These are phyloP conservation scores for Pungitius pungitius DNA, from an alignment of 2,113 vertebrate species.

Conservation along the genomic window DNA sequence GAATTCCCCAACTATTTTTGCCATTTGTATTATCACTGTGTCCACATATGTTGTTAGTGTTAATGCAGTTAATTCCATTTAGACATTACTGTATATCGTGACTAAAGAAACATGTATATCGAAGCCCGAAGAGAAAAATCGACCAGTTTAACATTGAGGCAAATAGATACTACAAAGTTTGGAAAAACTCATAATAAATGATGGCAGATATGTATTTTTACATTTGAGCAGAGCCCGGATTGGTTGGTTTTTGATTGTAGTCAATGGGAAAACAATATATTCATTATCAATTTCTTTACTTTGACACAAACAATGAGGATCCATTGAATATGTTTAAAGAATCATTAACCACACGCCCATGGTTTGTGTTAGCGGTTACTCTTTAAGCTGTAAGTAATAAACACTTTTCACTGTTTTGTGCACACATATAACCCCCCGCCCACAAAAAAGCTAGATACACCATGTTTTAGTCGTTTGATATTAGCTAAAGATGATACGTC, in stretches of 20 bases:
- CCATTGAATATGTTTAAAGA: background rate
- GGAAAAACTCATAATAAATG: background rate
- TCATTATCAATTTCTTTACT: background rate
- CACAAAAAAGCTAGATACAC: background rate
- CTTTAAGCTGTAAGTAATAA: background rate
- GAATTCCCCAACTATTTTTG: too few species aligned
- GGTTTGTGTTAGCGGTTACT: background rate
- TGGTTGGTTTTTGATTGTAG: background rate
- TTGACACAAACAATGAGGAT: background rate
- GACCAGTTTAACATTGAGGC: background rate
- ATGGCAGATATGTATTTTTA: background rate
- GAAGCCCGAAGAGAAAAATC: background rate
- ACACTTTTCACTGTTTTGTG: background rate
- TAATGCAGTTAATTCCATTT: background rate
- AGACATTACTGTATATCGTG: background rate
- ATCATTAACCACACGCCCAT: background rate
- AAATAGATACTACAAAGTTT: background rate
- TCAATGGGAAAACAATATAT: background rate
- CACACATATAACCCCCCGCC: background rate
- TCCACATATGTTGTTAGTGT: too few species aligned
- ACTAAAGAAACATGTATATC: background rate
- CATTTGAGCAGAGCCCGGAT: background rate
- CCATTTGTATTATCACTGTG: too few species aligned
- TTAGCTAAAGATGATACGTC: background rate
- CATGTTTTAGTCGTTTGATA: background rate